These are phyloP conservation scores for Coelopa frigida DNA, from an alignment of 1,140 invertebrate species.

Conservation along the genomic window DNA sequence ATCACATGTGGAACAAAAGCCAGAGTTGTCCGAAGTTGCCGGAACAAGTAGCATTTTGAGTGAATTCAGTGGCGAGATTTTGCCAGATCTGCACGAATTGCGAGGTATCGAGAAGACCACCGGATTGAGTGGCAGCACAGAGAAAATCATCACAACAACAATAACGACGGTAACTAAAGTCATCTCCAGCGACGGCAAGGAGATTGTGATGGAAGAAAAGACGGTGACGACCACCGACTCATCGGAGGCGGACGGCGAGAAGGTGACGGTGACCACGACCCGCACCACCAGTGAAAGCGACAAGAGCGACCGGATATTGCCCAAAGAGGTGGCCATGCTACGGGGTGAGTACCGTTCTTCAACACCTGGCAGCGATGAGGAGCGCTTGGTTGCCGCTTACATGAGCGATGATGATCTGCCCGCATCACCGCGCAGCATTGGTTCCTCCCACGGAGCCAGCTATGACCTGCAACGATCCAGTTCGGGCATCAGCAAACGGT, in stretches of 20 bases:
- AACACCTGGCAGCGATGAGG: constrained; percentile 56
- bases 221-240: constrained; percentile 41
- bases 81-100: constrained; percentile 34
- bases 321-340: constrained; percentile 43
- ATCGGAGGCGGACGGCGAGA: constrained; percentile 38
- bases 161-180: constrained; percentile 43
- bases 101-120: constrained; percentile 37
- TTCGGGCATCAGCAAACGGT: constrained; percentile 40
- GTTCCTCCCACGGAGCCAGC: constrained; percentile 56
- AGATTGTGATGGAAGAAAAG: constrained; percentile 41
- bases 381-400: constrained; percentile 48
- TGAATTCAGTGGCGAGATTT: constrained; percentile 5
- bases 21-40: not conserved
- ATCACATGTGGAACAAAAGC: constrained; percentile 9
- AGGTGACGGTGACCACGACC: constrained; percentile 39
- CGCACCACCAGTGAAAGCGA: constrained; percentile 41
- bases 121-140: constrained; percentile 35
- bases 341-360: constrained; percentile 50
- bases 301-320: constrained; percentile 32
- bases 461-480: constrained; percentile 42
- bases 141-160: constrained; percentile 41
- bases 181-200: constrained; percentile 39
- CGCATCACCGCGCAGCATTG: constrained; percentile 52
- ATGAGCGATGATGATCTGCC: constrained; percentile 52
- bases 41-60: not conserved